Base-by-base conservation (phyloP, 2,888 invertebrate genomes). In the Odontothrips loti region DNA sequence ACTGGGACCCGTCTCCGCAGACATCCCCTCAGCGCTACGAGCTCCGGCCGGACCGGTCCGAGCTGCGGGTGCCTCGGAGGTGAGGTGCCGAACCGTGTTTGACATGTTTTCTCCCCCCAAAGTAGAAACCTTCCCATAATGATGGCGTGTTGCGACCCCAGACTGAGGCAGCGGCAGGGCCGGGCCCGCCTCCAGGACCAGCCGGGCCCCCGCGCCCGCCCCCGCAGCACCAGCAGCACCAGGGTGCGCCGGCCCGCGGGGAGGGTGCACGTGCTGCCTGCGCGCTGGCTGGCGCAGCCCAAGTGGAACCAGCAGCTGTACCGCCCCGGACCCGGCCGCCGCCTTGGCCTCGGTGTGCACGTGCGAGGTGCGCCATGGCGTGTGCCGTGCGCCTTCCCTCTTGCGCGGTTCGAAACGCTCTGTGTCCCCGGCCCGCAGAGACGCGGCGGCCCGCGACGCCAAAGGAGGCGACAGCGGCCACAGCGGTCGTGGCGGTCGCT, bases 271-370 rank as follows among this genome's bases (percentile, higher is more conserved):
- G 68, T 75, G 68, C 68, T 27, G 68, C 27, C 68, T 3, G 68
- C 68, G 68, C 68, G 68, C 23, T 75, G 68, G 68, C 68, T 75
- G 27, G 68, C 68, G 68, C 68, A 75, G 68, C 68, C 68, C 27
- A 75, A 75, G 68, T 75, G 68, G 68, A 23, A 75, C 23, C 68
- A 27, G 68, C 68, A 75, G 27, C 68, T 75, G 23, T 27, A 12
- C 11, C 8, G 27, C 68, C 23, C 0, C 4, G n/a, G 68, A 1
- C 68, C 68, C 27, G 23, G 68, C 68, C 68, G 10, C 51, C 51
- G 9, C 51, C 51, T 12, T n/a, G 3, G 17, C 51, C 51, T 51
- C 51, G 51, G 15, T 51, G n/a, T n/a, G n/a, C n/a, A n/a, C n/a
- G n/a, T n/a, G n/a, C n/a, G n/a, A n/a, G n/a, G n/a, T n/a, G n/a